Evolutionary conservation across 2,113 vertebrate genomes (phyloP).

Genomic region (Cardinalis cardinalis): DNA sequence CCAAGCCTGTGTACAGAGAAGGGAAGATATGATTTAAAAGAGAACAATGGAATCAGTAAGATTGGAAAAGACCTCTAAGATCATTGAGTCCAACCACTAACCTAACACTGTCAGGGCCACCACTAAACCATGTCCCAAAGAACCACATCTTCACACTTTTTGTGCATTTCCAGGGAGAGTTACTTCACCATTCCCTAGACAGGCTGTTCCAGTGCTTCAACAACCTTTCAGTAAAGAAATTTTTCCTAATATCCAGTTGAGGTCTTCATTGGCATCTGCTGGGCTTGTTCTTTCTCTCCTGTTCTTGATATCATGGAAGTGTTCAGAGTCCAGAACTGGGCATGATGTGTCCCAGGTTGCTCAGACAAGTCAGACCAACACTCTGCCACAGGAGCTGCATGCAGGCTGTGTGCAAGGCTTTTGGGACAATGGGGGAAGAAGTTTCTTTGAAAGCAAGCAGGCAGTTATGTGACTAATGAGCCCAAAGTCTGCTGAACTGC

Average conservation of each 20-base stretch:
- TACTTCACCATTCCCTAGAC: background rate
- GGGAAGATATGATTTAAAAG: background rate
- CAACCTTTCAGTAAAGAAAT: background rate
- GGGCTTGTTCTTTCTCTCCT: background rate
- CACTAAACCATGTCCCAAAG: background rate
- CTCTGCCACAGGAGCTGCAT: background rate
- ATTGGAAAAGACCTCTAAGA: background rate
- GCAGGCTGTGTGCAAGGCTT: background rate
- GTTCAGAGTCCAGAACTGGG: background rate
- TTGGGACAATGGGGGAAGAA: background rate
- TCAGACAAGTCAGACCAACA: background rate
- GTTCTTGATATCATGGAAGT: background rate
- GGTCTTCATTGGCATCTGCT: background rate
- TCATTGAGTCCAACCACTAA: background rate
- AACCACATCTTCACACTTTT: accelerated
- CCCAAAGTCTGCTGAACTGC: background rate
- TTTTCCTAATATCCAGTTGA: background rate
- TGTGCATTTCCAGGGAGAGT: background rate
- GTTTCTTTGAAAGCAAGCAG: background rate
- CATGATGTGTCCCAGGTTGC: background rate
- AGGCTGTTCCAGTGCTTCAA: background rate
- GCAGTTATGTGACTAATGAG: background rate
- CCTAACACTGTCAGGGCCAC: background rate
- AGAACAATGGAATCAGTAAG: background rate
- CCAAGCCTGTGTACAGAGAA: background rate